Base-by-base conservation (phyloP, 1,140 invertebrate species). In the Bombus consobrinus region DNA sequence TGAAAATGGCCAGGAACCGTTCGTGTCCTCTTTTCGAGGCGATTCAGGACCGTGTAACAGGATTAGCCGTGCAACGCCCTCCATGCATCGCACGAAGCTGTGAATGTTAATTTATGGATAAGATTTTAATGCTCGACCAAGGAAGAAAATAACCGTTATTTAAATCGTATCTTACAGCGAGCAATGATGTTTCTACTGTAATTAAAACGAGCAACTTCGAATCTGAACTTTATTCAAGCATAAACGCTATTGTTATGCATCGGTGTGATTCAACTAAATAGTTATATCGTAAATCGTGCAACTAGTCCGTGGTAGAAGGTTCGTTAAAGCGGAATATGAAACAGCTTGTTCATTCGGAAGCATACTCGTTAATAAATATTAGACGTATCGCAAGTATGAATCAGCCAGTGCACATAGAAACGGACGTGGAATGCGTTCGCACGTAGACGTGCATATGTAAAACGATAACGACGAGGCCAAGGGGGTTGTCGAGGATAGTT, bases 291-390 rank as follows among this genome's bases (percentile, higher is more conserved):
- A 73, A 73, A 43, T 73, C n/a, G 5, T 3, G 8, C 28, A 10
- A 47, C 47, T 28, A 9, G 37, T 13, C 0, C 1, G 12, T 15
- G 39, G 5, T 15, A 9, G 5, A 10, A 9, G 39, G 6, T 41
- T 41, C 37, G 69, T 82, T 82, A 43, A n/a, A 62, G 41, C 10
- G 25, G 2, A 25, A 13, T 13, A 47, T 12, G 68, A 41, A 57
- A 18, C 47, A 53, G 25, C 43, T 32, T 53, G 72, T 12, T 57
- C 34, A 34, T 41, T 47, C 37, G 68, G 25, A 59, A 39, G 47
- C 66, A 13, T 39, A 4, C n/a, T 64, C 81, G 59, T 75, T 76
- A 76, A 76, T 82, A 75, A 82, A 66, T 82, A 66, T 39, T n/a
- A n/a, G n/a, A 5, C 2, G 32, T 76, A 83, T 82, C 57, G 57